Base-by-base conservation (phyloP, 2,888 invertebrate species). In the Smittia aterrima region DNA sequence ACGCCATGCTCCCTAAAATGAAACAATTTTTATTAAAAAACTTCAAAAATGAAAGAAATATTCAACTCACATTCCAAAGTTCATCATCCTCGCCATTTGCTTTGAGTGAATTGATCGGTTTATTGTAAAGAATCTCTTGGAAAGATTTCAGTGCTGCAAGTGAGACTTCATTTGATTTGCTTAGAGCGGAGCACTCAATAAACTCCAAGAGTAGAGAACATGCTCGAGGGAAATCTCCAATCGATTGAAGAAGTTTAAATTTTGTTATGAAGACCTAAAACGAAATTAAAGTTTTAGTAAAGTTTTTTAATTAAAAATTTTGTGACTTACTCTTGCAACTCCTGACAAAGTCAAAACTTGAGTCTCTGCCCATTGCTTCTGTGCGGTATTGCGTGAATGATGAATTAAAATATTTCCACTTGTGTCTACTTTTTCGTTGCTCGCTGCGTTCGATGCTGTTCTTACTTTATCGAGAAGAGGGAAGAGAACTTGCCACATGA, bases 331-430 rank as follows among this genome's bases (percentile, higher is more conserved):
- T 76, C 96, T 87, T 0, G 96, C 95, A 20, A 97, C 96, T 0
- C 97, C 97, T 1, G 93, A 93, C 13, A 96, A 82, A 0, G 95
- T 94, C 76, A 95, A 82, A 47, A 94, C 96, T 86, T 96, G 95
- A 0, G 98, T 98, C 84, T 98, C 98, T 0, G 98, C 96, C 98
- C 98, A 98, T 80, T 98, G 98, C 79, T 98, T 98, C 83, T 97
- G 96, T 66, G 98, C 98, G 0, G 99, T 99, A 82, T 99, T 98
- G 75, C 99, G 87, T 0, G 98, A 95, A 83, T 99, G 99, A 83
- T 99, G 99, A 78, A 99, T 98, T 3, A 98, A 86, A 77, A 98
- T 96, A 80, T 96, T 96, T 75, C 92, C 95, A 62, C 94, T 95
- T 0, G 93, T 91, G 79, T 95, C 95, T 66, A 95, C 95, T 76